phyloP scores from a whole-genome alignment of 2,797 vertebrate species.

The Sebastes goodei region DNA sequence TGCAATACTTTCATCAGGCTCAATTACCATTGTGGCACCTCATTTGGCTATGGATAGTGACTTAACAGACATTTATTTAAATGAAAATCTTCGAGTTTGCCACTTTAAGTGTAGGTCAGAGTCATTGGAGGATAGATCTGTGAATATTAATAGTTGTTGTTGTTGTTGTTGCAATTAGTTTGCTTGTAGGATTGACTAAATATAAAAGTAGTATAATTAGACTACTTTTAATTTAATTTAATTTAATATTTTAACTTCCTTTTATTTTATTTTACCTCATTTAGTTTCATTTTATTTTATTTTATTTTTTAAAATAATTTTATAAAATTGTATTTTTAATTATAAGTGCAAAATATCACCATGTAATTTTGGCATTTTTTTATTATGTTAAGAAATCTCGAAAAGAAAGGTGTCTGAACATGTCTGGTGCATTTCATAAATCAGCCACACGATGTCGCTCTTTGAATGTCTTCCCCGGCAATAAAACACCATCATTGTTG shows the following conservation, averaged over 20 bases:
- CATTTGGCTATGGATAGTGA: no score
- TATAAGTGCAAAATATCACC: background rate
- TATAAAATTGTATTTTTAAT: no score
- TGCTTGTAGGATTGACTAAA: no score
- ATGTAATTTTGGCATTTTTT: background rate
- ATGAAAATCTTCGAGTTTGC: no score
- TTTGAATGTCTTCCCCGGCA: slow-evolving; percentile 65
- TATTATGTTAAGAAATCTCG: no score
- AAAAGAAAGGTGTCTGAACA: background rate
- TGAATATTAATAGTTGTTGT: background rate
- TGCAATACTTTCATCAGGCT: no score
- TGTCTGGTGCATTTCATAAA: slow-evolving; percentile 48
- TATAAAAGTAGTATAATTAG: background rate
- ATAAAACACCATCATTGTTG: background rate
- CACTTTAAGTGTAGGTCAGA: background rate
- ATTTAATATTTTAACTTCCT: no score
- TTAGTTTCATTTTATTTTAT: background rate
- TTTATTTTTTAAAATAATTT: background rate
- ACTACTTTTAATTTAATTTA: no score
- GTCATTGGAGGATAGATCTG: background rate
- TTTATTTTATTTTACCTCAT: no score
- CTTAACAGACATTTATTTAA: no score
- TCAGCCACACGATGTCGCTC: slow-evolving; percentile 87
- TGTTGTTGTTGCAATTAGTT: background rate
- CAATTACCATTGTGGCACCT: no score